A percentile compares a stretch with the other conserved stretches of the same genome.
Conservation (phyloP, 2,113 vertebrate species). For the Spermophilus dauricus region DNA sequence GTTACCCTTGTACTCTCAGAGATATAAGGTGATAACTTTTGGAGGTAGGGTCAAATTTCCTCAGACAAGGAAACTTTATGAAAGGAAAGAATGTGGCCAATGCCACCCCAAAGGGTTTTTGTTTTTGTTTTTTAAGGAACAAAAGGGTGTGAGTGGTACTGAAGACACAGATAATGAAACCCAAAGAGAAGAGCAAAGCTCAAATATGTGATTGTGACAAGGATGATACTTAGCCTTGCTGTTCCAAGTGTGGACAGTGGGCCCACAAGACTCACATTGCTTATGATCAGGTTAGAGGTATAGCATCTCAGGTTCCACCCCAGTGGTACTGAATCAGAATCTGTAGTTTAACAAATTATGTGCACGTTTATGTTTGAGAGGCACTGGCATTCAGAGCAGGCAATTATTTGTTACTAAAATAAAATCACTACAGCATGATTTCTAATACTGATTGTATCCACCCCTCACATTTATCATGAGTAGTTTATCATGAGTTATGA, state of each 20-base stretch:
- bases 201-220: background rate
- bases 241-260: background rate
- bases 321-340: background rate
- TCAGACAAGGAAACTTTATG: background rate
- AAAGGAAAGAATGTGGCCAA: background rate
- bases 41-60: background rate
- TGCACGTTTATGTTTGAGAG: background rate
- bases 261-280: background rate
- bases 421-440: background rate
- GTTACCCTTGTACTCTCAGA: background rate
- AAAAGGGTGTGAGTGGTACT: background rate
- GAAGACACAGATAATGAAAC: background rate
- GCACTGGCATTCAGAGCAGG: background rate
- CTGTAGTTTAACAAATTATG: background rate
- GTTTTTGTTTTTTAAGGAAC: background rate
- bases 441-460: background rate
- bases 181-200: background rate
- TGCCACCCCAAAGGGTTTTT: background rate
- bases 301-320: background rate
- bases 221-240: background rate
- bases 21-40: background rate
- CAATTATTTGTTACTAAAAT: background rate
- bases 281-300: background rate
- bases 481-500: background rate
- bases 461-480: background rate